These are phyloP conservation scores for Aplysina aerophoba DNA, from an alignment of 37 sponge, comb jelly and placozoan genomes.

Conservation along the genomic window DNA sequence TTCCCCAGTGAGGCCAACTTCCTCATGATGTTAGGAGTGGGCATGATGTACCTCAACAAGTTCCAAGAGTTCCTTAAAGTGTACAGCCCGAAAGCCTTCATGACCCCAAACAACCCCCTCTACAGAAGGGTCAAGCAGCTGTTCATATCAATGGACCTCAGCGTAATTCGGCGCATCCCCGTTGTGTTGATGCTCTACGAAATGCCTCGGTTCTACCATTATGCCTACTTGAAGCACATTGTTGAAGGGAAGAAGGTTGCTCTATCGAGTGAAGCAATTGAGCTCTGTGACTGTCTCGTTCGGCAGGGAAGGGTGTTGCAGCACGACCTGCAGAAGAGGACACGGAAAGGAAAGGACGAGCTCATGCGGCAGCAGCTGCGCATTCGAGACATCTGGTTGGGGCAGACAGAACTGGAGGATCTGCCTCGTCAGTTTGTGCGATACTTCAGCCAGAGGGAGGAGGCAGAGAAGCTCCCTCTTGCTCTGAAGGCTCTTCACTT, in stretches of 20 bases:
- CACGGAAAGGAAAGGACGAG: slow-evolving; percentile 1
- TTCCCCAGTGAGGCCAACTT: slow-evolving; percentile 55
- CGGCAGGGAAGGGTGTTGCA: neutral
- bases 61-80: slow-evolving; percentile 47
- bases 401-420: slow-evolving; percentile 14
- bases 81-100: slow-evolving; percentile 46
- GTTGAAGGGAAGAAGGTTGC: slow-evolving; percentile 1
- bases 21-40: slow-evolving; percentile 68
- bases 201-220: slow-evolving; percentile 72
- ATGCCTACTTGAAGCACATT: slow-evolving; percentile 50
- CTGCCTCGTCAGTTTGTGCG: slow-evolving; percentile 14
- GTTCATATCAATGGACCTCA: slow-evolving; percentile 52
- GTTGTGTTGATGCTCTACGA: slow-evolving; percentile 73
- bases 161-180: slow-evolving; percentile 69
- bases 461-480: neutral
- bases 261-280: neutral
- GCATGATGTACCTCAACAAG: slow-evolving; percentile 65
- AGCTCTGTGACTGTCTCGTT: neutral
- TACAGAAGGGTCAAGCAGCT: slow-evolving; percentile 45
- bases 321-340: neutral
- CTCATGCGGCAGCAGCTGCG: neutral
- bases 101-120: slow-evolving; percentile 48
- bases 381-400: neutral
- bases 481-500: slow-evolving; percentile 11
- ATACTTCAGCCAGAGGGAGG: neutral